A percentile compares a stretch with the other conserved stretches of the same genome.
Conservation (phyloP, 2,113 vertebrate genomes). For the Chaetodon auriga region DNA sequence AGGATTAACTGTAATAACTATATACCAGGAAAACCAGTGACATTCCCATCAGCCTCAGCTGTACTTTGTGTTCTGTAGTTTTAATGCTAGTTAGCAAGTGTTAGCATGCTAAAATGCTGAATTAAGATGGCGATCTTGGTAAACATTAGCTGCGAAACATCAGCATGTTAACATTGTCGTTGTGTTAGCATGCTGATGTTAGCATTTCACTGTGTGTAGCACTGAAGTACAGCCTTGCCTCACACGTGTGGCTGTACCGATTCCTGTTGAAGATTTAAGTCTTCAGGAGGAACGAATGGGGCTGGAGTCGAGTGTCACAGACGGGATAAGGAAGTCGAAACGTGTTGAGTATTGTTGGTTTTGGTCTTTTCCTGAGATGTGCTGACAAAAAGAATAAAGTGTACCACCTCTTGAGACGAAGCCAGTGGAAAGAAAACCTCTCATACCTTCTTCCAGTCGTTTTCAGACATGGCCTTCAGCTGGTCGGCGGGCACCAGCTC, state of each 20-base stretch:
- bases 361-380: neutral
- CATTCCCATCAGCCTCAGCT: too few relatives aligned
- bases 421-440: neutral
- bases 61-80: neutral
- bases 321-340: neutral
- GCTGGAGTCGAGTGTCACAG: neutral
- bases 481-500: slow-evolving; percentile 92
- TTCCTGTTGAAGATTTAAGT: neutral
- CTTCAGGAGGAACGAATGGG: neutral
- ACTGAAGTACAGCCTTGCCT: neutral
- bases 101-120: neutral
- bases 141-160: too few relatives aligned
- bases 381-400: neutral
- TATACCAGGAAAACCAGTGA: too few relatives aligned
- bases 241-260: neutral
- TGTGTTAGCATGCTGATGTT: neutral
- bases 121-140: neutral
- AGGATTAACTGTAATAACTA: too few relatives aligned
- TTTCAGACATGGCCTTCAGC: slow-evolving; percentile 86
- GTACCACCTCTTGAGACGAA: too few relatives aligned
- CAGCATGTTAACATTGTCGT: too few relatives aligned
- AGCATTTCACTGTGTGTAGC: neutral
- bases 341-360: neutral
- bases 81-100: neutral
- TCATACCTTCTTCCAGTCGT: slow-evolving; percentile 96